Conservation (phyloP, 2,113 vertebrate species). For the cat (Felis catus) region F.catus_Fca126_mat1.0 CM031421.1:20640501-20641000, state of each 20-base stretch:
- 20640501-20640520: too few relatives aligned
- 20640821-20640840: neutral
- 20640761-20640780: neutral
- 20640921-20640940: neutral
- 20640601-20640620: neutral
- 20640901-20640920: accelerated
- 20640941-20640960: neutral
- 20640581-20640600: neutral
- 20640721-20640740: neutral
- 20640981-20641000: neutral
- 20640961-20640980: neutral
- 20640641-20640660: neutral
- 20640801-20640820: neutral
- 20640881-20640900: neutral
- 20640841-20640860: neutral
- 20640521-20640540: too few relatives aligned
- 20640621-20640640: neutral
- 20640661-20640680: neutral
- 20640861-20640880: neutral
- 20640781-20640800: neutral
- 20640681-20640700: neutral
- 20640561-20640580: too few relatives aligned
- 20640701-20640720: neutral
- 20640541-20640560: too few relatives aligned
- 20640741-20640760: neutral